Base-by-base conservation (phyloP, 2,888 invertebrate genomes). In the Drosophila pullipes region DNA sequence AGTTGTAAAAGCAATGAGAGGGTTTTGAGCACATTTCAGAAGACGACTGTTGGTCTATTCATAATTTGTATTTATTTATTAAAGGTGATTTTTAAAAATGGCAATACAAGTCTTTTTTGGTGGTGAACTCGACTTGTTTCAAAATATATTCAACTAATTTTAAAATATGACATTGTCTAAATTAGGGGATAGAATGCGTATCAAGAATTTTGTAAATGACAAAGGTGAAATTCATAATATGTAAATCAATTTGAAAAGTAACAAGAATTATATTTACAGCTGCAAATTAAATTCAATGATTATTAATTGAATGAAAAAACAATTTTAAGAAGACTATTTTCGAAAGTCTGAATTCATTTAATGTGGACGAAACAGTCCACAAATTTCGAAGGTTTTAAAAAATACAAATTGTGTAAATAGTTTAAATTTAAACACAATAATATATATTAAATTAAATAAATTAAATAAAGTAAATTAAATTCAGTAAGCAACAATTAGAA, bases 381-480 rank as follows among this genome's bases (percentile, higher is more conserved):
- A 35, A 35, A 35, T 35, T 11, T 35, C 13, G 1, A 39, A 7
- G 18, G 9, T 10, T 2, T n/a, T 11, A n/a, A 41, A 5, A 41
- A 10, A 41, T n/a, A 11, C n/a, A n/a, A n/a, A 11, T 41, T 10
- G n/a, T 10, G n/a, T 10, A n/a, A n/a, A 1, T 41, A 41, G 4
- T 5, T n/a, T 5, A 41, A 10, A 4, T n/a, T n/a, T n/a, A 4
- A 41, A 2, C 2, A 18, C 18, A n/a, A 3, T 0, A 9, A n/a
- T n/a, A 11, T 10, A 11, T 13, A 44, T 6, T 3, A 6, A 22
- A 3, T 22, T 13, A 6, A 44, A 22, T 22, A 6, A 41, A 4
- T n/a, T 1, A 41, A n/a, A 39, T 18, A 0, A 0, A n/a, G 10
- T 10, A 4, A n/a, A 0, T 4, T 0, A 10, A 41, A 10, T 4